phyloP scores from a whole-genome alignment of 2,113 vertebrate genomes.

The Pollachius pollachius region DNA sequence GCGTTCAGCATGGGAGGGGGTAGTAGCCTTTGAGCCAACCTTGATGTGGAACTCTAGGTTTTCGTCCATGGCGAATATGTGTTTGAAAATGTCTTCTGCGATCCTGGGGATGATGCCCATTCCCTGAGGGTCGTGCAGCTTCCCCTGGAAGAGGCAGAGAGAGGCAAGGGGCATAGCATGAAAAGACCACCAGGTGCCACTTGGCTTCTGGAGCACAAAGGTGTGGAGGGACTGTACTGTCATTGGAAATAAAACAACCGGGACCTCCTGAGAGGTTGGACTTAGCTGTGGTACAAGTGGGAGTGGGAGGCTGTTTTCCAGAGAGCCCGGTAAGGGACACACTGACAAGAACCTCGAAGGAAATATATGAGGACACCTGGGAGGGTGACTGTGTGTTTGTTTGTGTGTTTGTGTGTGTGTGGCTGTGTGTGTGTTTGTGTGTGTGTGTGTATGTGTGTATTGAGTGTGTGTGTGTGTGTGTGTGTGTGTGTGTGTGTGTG shows the following conservation, averaged over 20 bases:
- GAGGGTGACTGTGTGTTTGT: neutral
- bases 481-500: too few species aligned
- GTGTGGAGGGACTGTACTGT: constrained; percentile 9
- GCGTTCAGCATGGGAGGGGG: neutral
- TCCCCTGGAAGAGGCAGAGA: constrained; percentile 72
- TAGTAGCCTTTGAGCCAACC: constrained; percentile 58
- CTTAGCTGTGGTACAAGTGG: constrained; percentile 25
- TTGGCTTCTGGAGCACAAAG: neutral
- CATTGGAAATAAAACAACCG: neutral
- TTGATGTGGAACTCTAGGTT: constrained; percentile 96
- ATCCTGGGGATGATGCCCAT: constrained; percentile 96
- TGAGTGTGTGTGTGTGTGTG: too few species aligned
- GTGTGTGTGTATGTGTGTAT: too few species aligned
- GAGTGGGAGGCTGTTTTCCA: constrained; percentile 25
- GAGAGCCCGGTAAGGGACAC: constrained; percentile 22
- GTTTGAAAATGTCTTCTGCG: constrained; percentile 90
- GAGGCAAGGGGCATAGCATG: neutral
- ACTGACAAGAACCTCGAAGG: constrained; percentile 2
- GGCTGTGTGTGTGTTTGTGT: neutral
- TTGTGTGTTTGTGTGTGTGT: too few species aligned
- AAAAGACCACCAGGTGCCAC: constrained; percentile 4
- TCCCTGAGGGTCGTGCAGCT: constrained; percentile 84
- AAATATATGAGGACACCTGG: too few species aligned
- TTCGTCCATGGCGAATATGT: constrained; percentile 94
- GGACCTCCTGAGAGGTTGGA: constrained; percentile 7